These are phyloP conservation scores for Uropsilus gracilis DNA, from an alignment of 2,113 vertebrate species.

Conservation along the genomic window DNA sequence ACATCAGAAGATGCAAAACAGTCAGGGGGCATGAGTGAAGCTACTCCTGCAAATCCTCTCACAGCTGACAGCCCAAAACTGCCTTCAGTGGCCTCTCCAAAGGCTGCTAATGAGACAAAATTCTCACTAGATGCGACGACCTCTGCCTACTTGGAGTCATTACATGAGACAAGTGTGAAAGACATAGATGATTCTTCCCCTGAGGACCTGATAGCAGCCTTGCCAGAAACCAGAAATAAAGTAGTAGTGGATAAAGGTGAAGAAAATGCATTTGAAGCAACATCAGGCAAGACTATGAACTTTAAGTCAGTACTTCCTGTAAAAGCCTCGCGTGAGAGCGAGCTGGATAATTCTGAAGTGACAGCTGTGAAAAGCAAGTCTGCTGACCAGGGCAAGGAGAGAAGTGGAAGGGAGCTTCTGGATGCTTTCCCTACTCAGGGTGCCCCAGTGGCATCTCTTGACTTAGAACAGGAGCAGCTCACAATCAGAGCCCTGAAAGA, in stretches of 20 bases:
- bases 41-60: background rate
- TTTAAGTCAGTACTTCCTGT: background rate
- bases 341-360: conserved; percentile 16
- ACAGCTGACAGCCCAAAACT: background rate
- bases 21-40: background rate
- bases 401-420: background rate
- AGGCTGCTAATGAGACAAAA: background rate
- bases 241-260: background rate
- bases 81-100: conserved; percentile 3
- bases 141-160: conserved; percentile 67
- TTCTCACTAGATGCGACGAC: background rate
- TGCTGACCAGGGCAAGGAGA: conserved; percentile 18
- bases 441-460: conserved; percentile 79
- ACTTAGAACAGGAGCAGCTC: conserved; percentile 90
- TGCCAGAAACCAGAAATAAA: conserved; percentile 52
- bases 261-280: background rate
- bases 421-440: background rate
- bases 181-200: conserved; percentile 83
- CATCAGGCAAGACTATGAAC: background rate
- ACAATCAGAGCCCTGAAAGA: conserved; percentile 91
- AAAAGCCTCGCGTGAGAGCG: background rate
- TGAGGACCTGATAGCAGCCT: conserved; percentile 61
- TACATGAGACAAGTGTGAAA: conserved; percentile 86
- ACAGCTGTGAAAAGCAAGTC: background rate
- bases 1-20: background rate